phyloP scores from a whole-genome alignment of 2,797 vertebrate species.

The Microchirus variegatus region DNA sequence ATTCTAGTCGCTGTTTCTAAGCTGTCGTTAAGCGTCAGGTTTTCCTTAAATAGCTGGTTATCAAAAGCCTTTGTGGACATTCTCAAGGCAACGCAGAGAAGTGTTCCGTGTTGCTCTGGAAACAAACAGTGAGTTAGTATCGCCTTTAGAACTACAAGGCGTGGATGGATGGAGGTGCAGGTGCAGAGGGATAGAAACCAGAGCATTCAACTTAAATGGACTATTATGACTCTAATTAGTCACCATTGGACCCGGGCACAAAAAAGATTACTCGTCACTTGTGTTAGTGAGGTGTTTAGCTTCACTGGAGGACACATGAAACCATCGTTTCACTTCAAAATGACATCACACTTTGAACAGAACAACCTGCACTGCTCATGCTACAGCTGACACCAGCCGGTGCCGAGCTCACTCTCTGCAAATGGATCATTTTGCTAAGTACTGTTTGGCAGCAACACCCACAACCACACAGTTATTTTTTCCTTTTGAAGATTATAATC shows the following conservation, averaged over 20 bases:
- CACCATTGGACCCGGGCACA: constrained; percentile 41
- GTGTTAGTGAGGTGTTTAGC: constrained; percentile 20
- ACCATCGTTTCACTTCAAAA: constrained; percentile 1
- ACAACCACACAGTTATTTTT: constrained; percentile 11
- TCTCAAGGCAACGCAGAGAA: no score
- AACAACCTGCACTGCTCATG: neutral
- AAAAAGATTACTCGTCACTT: constrained; percentile 47
- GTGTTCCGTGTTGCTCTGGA: no score
- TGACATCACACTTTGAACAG: neutral
- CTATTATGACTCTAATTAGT: constrained; percentile 47
- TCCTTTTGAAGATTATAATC: neutral
- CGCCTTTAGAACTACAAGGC: neutral
- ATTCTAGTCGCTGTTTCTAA: no score
- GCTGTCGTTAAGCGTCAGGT: no score
- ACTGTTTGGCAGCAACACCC: constrained; percentile 1
- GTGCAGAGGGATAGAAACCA: constrained; percentile 3
- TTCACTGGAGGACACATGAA: constrained; percentile 3
- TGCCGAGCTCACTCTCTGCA: neutral
- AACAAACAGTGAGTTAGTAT: no score
- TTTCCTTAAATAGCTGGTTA: no score
- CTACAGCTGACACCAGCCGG: neutral
- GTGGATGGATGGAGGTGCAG: neutral
- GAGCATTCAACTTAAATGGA: constrained; percentile 25
- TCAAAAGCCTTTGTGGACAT: no score
- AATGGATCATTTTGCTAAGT: neutral